Base-by-base conservation (phyloP, 2,797 vertebrate genomes). In the Sarcoramphus papa region DNA sequence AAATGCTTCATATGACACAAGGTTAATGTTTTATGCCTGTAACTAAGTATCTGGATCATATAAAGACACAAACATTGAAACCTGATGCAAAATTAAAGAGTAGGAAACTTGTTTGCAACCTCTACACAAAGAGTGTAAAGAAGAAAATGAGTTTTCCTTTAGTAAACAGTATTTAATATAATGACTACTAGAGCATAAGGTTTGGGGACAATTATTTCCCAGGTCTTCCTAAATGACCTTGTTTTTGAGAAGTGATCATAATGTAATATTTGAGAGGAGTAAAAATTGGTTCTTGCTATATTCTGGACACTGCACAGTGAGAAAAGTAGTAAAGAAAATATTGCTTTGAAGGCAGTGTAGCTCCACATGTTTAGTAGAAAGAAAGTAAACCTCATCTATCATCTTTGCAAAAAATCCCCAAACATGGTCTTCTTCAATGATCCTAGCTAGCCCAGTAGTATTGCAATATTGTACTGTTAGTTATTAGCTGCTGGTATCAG, bases 331-430 rank as follows among this genome's bases (percentile, higher is more conserved):
- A 47, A 75, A 87, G 53, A 92, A 91, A 91, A 73, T 90, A 68
- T 33, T 96, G 16, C 67, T 95, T 93, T 97, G 60, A 94, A 95
- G 73, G 7, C 45, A 75, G 13, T 14, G 54, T 85, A 95, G 64
- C 80, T 76, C 19, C 64, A 80, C 50, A 75, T 91, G 88, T 92
- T 94, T 97, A 97, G 96, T 92, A 97, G 96, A 96, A 97, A 74
- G 95, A 96, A 94, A 92, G 93, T 43, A 97, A 97, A 97, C 94
- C 88, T 97, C 88, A 97, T 97, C 94, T 93, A 97, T 98, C 86
- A 96, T 95, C 40, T 93, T 98, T 94, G 95, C 86, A 95, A 73
- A 92, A 98, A 97, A 92, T 98, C 93, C 96, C 95, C 76, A 37
- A 85, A 97, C 94, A 59, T 18, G 30, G 8, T 80, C 37, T 9